A percentile compares a stretch with the other conserved stretches of the same genome.
These are phyloP conservation scores for Myotis davidii DNA, from an alignment of 2,113 vertebrate genomes.

Conservation along the genomic window DNA sequence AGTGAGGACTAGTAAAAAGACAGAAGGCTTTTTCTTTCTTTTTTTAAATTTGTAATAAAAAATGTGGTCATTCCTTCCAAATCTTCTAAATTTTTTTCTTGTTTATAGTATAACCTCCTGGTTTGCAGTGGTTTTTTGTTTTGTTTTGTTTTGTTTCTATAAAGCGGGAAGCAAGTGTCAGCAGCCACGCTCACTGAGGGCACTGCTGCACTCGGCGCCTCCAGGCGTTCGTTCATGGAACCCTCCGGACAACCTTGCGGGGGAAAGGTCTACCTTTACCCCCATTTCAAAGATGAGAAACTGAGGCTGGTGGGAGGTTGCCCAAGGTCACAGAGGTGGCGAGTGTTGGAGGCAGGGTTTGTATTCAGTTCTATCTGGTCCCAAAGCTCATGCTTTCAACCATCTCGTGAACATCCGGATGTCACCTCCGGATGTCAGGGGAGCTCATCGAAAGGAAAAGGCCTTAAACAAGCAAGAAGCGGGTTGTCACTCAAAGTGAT, in stretches of 20 bases:
- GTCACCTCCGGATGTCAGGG: background rate
- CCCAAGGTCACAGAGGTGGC: background rate
- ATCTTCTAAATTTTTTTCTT: background rate
- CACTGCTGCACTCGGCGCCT: background rate
- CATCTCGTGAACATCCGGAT: background rate
- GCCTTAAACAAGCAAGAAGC: background rate
- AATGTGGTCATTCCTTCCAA: background rate
- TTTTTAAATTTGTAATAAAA: background rate
- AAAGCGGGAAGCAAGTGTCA: background rate
- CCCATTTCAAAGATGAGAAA: slow-evolving; percentile 61
- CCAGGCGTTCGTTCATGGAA: background rate
- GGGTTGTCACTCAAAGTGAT: background rate
- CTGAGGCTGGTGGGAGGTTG: slow-evolving; percentile 1
- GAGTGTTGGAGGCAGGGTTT: background rate
- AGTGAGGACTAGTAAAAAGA: background rate
- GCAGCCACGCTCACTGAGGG: background rate
- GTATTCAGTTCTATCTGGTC: background rate
- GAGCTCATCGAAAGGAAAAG: background rate
- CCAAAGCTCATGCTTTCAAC: slow-evolving; percentile 36
- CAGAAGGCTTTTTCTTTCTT: background rate
- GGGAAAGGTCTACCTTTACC: background rate
- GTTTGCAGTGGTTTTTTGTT: background rate
- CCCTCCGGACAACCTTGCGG: background rate
- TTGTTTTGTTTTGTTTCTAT: background rate
- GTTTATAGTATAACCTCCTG: background rate